A percentile compares a stretch with the other conserved stretches of the same genome.
Conservation (phyloP, 2,113 vertebrate genomes). For the Clinocottus analis region DNA sequence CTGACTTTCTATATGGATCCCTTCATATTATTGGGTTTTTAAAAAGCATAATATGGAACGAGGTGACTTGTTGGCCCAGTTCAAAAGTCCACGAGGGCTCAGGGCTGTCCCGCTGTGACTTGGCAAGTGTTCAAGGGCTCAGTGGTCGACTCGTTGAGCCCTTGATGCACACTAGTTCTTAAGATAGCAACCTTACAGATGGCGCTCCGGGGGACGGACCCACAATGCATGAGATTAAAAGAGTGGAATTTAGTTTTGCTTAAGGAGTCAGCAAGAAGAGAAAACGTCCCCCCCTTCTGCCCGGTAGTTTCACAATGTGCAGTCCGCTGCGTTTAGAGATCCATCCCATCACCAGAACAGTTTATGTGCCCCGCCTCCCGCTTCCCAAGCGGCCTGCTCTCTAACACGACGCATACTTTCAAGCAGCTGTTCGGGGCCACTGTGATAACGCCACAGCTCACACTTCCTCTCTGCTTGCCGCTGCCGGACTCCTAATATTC, state of each 20-base stretch:
- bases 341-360: too few relatives aligned
- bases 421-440: slow-evolving; percentile 28
- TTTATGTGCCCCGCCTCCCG: too few relatives aligned
- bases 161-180: background rate
- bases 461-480: slow-evolving; percentile 3
- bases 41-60: background rate
- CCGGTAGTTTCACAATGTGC: too few relatives aligned
- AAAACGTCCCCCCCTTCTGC: too few relatives aligned
- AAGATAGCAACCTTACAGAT: background rate
- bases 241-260: background rate
- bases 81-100: background rate
- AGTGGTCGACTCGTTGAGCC: background rate
- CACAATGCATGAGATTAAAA: background rate
- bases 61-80: background rate
- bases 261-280: background rate
- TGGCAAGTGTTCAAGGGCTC: background rate
- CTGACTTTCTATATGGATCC: background rate
- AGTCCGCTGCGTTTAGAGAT: too few relatives aligned
- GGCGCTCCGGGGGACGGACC: background rate
- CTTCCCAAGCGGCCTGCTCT: background rate
- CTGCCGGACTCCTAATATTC: background rate
- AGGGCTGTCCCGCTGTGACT: background rate
- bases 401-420: background rate
- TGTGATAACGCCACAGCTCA: slow-evolving; percentile 13
- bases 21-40: background rate